Evolutionary conservation across 2,113 vertebrate species (phyloP).

Genomic region (Urocynchramus pylzowi): DNA sequence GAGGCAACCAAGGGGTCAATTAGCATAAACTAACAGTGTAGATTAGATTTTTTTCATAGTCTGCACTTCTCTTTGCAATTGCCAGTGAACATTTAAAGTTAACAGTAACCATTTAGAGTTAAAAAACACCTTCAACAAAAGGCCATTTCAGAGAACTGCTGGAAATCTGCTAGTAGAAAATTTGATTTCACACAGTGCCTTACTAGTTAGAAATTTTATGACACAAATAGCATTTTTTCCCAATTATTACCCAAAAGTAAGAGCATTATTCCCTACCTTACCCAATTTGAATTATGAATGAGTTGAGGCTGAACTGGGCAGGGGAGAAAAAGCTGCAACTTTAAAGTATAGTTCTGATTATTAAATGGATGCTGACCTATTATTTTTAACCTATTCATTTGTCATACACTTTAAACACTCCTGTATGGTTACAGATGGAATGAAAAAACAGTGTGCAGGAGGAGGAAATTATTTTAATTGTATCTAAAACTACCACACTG

Average conservation of each 20-base stretch:
- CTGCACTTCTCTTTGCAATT: conserved; percentile 1
- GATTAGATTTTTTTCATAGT: not conserved
- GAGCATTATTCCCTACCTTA: not conserved
- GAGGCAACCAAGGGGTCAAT: not conserved
- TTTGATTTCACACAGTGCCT: not conserved
- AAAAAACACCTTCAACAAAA: not conserved
- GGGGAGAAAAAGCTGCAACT: not conserved
- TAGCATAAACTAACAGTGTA: not conserved
- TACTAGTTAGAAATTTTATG: not conserved
- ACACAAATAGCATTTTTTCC: not conserved
- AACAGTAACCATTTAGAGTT: not conserved
- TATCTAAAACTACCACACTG: not conserved
- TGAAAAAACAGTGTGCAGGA: not conserved
- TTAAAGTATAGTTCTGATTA: not conserved
- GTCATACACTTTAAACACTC: not conserved
- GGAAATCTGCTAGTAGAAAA: not conserved
- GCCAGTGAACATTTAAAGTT: not conserved
- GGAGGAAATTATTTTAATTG: not conserved
- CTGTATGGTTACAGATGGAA: not conserved
- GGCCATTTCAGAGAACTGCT: not conserved
- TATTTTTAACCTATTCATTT: not conserved
- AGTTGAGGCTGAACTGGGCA: not conserved
- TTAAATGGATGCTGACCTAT: not conserved
- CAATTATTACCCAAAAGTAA: not conserved
- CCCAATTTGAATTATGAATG: not conserved